phyloP scores from a whole-genome alignment of 2,888 invertebrate genomes.

The Ferdinandea cuprea region DNA sequence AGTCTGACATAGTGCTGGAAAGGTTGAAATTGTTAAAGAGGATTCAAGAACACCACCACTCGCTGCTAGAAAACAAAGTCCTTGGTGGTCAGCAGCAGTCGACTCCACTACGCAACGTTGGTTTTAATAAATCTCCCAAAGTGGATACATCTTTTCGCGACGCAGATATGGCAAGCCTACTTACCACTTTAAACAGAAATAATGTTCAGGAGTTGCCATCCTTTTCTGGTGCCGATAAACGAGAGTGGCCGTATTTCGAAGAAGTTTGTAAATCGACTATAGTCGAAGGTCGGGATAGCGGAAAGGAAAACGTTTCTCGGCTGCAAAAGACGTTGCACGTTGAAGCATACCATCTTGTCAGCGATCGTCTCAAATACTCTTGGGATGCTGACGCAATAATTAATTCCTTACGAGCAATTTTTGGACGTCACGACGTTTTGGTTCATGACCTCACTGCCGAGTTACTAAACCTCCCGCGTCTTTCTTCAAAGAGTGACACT shows the following conservation, averaged over 20 bases:
- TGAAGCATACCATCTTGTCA: conserved; percentile 1
- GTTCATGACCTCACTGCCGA: conserved; percentile 12
- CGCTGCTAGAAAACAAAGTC: conserved; percentile 10
- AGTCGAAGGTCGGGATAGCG: conserved; percentile 7
- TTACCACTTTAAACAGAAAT: conserved; percentile 12
- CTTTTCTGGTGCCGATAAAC: conserved; percentile 15
- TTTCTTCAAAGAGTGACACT: no score
- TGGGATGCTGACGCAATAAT: conserved; percentile 1
- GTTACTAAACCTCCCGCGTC: no score
- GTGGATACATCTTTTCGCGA: neutral
- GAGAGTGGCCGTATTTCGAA: conserved; percentile 26
- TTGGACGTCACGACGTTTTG: conserved; percentile 8
- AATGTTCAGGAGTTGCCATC: conserved; percentile 25
- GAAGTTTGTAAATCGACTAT: neutral
- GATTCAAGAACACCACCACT: conserved; percentile 14
- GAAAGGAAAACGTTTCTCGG: conserved; percentile 15
- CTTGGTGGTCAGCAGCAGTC: neutral
- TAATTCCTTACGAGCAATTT: conserved; percentile 4
- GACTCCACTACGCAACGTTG: neutral
- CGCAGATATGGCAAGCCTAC: neutral
- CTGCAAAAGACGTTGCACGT: neutral
- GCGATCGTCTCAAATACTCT: neutral
- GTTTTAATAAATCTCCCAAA: neutral
- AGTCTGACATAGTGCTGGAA: neutral
- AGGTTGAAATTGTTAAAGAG: conserved; percentile 14